A percentile compares a stretch with the other conserved stretches of the same genome.
Evolutionary conservation across 2,797 vertebrate species (phyloP).

Genomic region (Tiaroga cobitis): DNA sequence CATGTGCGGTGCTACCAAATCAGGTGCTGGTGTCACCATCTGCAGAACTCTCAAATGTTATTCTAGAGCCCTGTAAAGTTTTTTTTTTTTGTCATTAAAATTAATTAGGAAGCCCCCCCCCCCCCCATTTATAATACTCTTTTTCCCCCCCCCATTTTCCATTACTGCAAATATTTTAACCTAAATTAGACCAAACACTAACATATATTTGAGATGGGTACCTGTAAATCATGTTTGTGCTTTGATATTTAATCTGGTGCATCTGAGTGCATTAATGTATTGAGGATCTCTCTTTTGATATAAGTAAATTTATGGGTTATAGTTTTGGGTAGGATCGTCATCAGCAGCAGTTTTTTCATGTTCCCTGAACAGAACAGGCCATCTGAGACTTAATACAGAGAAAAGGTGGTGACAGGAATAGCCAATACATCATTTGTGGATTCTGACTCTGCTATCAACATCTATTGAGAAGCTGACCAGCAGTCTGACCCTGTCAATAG

Average conservation of each 20-base stretch:
- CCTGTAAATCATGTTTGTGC: background rate
- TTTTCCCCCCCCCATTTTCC: background rate
- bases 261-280: background rate
- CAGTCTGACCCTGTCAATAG: constrained; percentile 24
- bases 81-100: background rate
- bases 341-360: constrained; percentile 26
- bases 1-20: background rate
- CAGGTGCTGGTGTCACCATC: background rate
- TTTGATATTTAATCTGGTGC: background rate
- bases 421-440: constrained; percentile 25
- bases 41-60: background rate
- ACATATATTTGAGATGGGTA: background rate
- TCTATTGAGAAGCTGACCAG: constrained; percentile 14
- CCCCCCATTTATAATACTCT: no score
- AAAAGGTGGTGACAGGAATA: constrained; percentile 7
- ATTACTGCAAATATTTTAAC: background rate
- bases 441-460: constrained; percentile 25
- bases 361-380: background rate
- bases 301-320: background rate
- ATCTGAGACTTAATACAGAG: constrained; percentile 1
- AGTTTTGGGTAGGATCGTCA: constrained; percentile 11
- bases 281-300: background rate
- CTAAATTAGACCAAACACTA: background rate
- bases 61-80: background rate
- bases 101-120: background rate